Evolutionary conservation across 2,888 invertebrate genomes (phyloP).

Genomic region (Sphaerophoria rueppellii): DNA sequence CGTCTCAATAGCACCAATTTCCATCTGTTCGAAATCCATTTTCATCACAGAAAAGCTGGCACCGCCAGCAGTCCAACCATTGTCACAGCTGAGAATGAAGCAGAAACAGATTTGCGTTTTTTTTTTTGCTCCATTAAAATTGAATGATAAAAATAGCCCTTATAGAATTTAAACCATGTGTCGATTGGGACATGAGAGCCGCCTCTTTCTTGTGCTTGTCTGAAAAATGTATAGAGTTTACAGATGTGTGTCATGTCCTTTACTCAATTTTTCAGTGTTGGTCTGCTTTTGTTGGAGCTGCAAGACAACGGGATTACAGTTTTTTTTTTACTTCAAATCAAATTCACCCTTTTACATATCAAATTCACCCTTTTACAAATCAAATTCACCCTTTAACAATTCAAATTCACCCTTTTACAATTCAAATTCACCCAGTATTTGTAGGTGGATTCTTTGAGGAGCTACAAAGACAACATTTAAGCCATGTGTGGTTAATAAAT

Average conservation of each 20-base stretch:
- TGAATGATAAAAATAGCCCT: constrained; percentile 71
- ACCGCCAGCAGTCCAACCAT: background rate
- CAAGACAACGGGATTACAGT: background rate
- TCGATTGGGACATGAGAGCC: constrained; percentile 49
- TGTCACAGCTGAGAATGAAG: constrained; percentile 34
- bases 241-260: constrained; percentile 72
- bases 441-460: too few species aligned
- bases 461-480: too few species aligned
- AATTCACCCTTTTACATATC: too few species aligned
- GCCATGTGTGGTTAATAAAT: too few species aligned
- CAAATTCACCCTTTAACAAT: too few species aligned
- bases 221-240: constrained; percentile 69
- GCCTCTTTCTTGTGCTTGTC: constrained; percentile 50
- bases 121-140: constrained; percentile 62
- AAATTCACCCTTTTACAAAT: too few species aligned
- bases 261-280: constrained; percentile 62
- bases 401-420: too few species aligned
- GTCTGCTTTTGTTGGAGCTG: constrained; percentile 56
- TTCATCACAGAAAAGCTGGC: background rate
- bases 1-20: too few species aligned
- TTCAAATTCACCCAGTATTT: too few species aligned
- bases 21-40: too few species aligned
- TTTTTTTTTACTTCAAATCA: too few species aligned
- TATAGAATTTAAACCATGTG: constrained; percentile 63
- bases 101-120: constrained; percentile 61